These are phyloP conservation scores for Gymnosoma rotundatum DNA, from an alignment of 2,888 invertebrate genomes.

Conservation along the genomic window DNA sequence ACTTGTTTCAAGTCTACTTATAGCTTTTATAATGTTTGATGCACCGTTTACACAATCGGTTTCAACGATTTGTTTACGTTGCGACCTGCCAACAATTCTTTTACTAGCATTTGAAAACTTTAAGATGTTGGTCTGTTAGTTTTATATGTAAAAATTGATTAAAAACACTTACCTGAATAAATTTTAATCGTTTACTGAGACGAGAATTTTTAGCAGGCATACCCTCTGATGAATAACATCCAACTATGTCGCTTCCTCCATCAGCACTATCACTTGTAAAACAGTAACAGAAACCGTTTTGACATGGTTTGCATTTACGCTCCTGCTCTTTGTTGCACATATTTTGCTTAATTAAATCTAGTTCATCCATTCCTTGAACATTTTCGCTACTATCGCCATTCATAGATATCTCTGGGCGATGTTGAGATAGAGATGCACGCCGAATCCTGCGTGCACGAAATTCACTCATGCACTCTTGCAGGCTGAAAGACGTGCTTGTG, in stretches of 20 bases:
- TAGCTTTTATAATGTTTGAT: slow-evolving; percentile 72
- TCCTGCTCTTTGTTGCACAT: slow-evolving; percentile 79
- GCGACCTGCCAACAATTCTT: neutral
- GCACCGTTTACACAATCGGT: neutral
- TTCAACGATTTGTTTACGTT: neutral
- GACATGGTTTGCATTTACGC: slow-evolving; percentile 80
- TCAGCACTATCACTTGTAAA: slow-evolving; percentile 82
- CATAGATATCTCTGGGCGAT: slow-evolving; percentile 70
- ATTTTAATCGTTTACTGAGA: slow-evolving; percentile 75
- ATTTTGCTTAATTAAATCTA: slow-evolving; percentile 79
- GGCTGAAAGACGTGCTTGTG: slow-evolving; percentile 78
- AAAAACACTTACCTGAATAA: slow-evolving; percentile 71
- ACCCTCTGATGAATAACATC: slow-evolving; percentile 72
- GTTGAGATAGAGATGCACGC: slow-evolving; percentile 75
- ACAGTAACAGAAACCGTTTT: slow-evolving; percentile 81
- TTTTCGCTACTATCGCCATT: neutral
- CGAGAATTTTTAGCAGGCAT: slow-evolving; percentile 73
- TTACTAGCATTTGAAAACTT: slow-evolving; percentile 4
- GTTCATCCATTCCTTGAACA: slow-evolving; percentile 70
- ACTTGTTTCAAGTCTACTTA: slow-evolving; percentile 74
- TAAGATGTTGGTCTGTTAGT: neutral
- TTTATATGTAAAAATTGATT: neutral
- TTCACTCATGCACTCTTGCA: slow-evolving; percentile 80
- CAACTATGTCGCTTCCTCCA: slow-evolving; percentile 23
- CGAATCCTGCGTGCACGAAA: slow-evolving; percentile 78